Evolutionary conservation across 2,888 invertebrate genomes (phyloP).

Genomic region (Gastrophysa polygoni): DNA sequence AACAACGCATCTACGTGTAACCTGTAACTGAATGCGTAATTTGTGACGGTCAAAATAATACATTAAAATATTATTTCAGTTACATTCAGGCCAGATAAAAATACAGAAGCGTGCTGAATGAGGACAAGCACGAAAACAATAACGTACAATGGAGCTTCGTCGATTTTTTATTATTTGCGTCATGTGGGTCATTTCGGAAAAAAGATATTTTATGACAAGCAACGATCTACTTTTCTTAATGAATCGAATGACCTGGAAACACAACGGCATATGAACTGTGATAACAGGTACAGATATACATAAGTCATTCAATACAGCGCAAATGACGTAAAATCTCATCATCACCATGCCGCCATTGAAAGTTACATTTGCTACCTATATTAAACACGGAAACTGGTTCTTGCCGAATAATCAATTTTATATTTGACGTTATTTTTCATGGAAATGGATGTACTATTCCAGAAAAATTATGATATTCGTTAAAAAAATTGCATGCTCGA

Average conservation of each 20-base stretch:
- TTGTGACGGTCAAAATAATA: slow-evolving; percentile 35
- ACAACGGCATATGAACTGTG: not conserved
- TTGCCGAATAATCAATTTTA: too few relatives aligned
- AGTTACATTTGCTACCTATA: too few relatives aligned
- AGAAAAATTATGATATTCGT: too few relatives aligned
- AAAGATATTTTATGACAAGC: not conserved
- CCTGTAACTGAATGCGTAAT: slow-evolving; percentile 25
- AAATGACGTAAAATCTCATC: too few relatives aligned
- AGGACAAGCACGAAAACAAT: slow-evolving; percentile 32
- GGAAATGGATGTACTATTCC: too few relatives aligned
- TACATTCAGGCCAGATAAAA: slow-evolving; percentile 41
- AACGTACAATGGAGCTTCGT: slow-evolving; percentile 7
- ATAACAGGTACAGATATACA: not conserved
- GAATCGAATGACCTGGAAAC: not conserved
- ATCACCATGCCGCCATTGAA: too few relatives aligned
- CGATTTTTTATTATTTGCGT: not conserved
- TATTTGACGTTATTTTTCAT: too few relatives aligned
- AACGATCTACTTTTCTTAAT: not conserved
- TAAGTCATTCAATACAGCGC: not conserved
- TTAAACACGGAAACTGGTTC: too few relatives aligned
- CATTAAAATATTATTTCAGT: slow-evolving; percentile 39
- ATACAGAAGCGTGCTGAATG: slow-evolving; percentile 35
- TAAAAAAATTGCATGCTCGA: too few relatives aligned
- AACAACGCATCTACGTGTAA: slow-evolving; percentile 15
- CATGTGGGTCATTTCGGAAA: slow-evolving; percentile 4